phyloP scores from a whole-genome alignment of 2,888 invertebrate species.

The Pachycephus smyrnensis region DNA sequence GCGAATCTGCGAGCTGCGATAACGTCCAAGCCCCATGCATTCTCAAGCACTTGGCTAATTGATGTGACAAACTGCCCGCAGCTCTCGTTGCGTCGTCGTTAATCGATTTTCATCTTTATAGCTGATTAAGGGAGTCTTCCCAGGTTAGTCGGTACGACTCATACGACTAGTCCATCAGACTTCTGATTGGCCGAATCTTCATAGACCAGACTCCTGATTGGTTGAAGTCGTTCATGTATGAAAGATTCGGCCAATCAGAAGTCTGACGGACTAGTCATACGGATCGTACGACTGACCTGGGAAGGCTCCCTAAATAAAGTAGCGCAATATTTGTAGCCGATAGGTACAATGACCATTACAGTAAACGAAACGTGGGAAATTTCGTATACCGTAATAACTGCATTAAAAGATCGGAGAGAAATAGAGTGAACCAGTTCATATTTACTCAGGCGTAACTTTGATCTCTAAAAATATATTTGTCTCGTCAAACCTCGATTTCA shows the following conservation, averaged over 20 bases:
- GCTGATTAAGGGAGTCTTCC: background rate
- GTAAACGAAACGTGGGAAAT: background rate
- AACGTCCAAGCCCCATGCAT: conserved; percentile 5
- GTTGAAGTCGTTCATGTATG: no score
- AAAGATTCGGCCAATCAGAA: no score
- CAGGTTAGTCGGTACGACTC: no score
- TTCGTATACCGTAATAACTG: background rate
- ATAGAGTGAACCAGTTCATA: background rate
- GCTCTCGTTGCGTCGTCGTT: background rate
- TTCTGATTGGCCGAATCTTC: no score
- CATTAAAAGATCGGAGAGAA: background rate
- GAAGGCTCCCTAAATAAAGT: no score
- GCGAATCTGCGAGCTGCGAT: conserved; percentile 26
- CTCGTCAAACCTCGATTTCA: background rate
- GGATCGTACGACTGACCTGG: no score
- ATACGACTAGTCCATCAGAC: no score
- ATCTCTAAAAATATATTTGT: conserved; percentile 6
- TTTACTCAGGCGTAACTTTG: conserved; percentile 1
- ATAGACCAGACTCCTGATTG: no score
- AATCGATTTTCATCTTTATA: background rate
- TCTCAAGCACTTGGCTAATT: conserved; percentile 14
- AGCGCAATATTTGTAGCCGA: background rate
- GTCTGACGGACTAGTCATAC: no score
- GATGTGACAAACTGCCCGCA: conserved; percentile 14
- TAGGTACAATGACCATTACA: background rate